A percentile compares a stretch with the other conserved stretches of the same genome.
Evolutionary conservation across 2,888 invertebrate genomes (phyloP).

Genomic region (Dione vanillae): DNA sequence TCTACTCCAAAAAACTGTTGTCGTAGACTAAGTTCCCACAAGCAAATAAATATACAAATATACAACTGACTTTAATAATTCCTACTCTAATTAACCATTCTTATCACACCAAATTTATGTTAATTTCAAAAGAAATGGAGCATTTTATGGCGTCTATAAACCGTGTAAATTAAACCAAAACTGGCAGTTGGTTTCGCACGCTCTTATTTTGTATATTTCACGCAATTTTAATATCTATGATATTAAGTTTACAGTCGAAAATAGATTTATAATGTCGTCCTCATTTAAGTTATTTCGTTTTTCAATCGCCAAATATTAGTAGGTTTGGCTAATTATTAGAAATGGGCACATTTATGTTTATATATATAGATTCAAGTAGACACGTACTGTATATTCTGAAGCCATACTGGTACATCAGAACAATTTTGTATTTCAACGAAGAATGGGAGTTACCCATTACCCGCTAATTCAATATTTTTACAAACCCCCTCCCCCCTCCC

Average conservation of each 20-base stretch:
- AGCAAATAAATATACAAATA: neutral
- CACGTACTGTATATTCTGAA: neutral
- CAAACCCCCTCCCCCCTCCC: no score
- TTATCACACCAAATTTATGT: slow-evolving; percentile 32
- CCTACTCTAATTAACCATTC: slow-evolving; percentile 26
- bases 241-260: neutral
- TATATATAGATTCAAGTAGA: neutral
- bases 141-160: slow-evolving; percentile 30
- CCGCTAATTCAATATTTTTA: no score
- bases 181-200: slow-evolving; percentile 41
- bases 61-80: neutral
- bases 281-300: neutral
- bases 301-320: slow-evolving; percentile 1
- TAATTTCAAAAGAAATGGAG: slow-evolving; percentile 32
- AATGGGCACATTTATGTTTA: neutral
- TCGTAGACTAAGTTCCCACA: neutral
- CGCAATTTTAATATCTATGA: neutral
- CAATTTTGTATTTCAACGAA: no score
- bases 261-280: neutral
- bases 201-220: slow-evolving; percentile 21
- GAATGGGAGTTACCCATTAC: no score
- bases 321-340: neutral
- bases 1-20: no score
- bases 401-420: neutral
- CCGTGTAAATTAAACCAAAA: slow-evolving; percentile 31